A percentile compares a stretch with the other conserved stretches of the same genome.
phyloP scores from a whole-genome alignment of 2,888 invertebrate genomes.

The Pandemis heparana region DNA sequence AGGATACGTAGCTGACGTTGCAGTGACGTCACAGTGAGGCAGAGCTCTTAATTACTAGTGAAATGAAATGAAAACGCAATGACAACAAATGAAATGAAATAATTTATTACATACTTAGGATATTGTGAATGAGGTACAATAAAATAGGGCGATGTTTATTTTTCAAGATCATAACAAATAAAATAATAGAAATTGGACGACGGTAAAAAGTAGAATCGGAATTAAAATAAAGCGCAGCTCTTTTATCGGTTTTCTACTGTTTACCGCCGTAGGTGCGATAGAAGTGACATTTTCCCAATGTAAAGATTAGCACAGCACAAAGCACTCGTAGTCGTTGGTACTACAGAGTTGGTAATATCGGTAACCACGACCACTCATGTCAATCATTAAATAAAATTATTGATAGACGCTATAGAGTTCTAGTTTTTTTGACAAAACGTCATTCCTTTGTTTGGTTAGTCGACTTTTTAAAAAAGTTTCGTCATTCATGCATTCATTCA shows the following conservation, averaged over 20 bases:
- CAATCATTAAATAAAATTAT: no score
- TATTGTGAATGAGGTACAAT: slow-evolving; percentile 3
- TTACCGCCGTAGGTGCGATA: no score
- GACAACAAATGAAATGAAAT: slow-evolving; percentile 6
- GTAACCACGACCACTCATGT: no score
- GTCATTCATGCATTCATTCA: background rate
- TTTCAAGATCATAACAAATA: background rate
- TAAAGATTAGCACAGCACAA: background rate
- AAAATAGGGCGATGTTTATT: background rate
- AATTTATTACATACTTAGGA: background rate
- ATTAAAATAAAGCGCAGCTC: no score
- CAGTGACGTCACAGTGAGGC: no score
- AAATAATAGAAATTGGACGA: background rate
- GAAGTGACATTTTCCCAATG: background rate
- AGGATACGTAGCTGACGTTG: no score
- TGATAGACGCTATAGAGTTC: no score
- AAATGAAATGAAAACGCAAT: slow-evolving; percentile 7
- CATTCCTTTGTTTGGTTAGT: background rate
- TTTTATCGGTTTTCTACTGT: no score
- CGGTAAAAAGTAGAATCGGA: no score
- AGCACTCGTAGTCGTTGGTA: no score
- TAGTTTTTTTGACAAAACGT: background rate
- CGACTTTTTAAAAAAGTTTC: background rate
- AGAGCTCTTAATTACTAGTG: background rate
- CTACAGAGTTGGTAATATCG: no score